Conservation (phyloP, 2,113 vertebrate species). For the Buteo buteo region DNA sequence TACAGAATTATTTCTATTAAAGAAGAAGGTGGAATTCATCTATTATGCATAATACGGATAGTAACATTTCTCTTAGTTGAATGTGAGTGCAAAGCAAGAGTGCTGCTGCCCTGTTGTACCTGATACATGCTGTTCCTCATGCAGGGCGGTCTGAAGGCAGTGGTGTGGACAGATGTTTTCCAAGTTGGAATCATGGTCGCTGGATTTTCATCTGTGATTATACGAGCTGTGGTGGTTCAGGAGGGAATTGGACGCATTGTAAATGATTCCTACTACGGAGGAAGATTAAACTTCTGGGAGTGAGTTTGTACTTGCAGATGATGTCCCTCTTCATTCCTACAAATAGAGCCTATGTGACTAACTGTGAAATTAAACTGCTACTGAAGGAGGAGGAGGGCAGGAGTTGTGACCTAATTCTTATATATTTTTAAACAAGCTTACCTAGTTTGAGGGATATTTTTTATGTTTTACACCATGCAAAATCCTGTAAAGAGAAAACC, state of each 20-base stretch:
- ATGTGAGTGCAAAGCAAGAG: background rate
- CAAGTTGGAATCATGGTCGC: constrained; percentile 88
- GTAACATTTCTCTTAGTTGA: background rate
- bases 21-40: background rate
- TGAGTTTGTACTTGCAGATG: constrained; percentile 71
- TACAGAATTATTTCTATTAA: background rate
- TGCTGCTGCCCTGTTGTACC: background rate
- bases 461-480: background rate
- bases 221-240: constrained; percentile 76
- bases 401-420: background rate
- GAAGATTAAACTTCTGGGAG: constrained; percentile 87
- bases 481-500: background rate
- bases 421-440: background rate
- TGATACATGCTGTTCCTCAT: background rate
- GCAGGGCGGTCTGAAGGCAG: constrained; percentile 90
- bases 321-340: background rate
- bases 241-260: constrained; percentile 76
- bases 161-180: constrained; percentile 93
- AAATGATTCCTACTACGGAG: constrained; percentile 79
- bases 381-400: background rate
- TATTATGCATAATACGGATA: background rate
- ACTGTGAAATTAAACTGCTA: background rate
- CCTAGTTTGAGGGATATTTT: background rate
- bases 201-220: constrained; percentile 84
- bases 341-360: background rate